Conservation (phyloP, 2,113 vertebrate genomes). For the Strigops habroptila region DNA sequence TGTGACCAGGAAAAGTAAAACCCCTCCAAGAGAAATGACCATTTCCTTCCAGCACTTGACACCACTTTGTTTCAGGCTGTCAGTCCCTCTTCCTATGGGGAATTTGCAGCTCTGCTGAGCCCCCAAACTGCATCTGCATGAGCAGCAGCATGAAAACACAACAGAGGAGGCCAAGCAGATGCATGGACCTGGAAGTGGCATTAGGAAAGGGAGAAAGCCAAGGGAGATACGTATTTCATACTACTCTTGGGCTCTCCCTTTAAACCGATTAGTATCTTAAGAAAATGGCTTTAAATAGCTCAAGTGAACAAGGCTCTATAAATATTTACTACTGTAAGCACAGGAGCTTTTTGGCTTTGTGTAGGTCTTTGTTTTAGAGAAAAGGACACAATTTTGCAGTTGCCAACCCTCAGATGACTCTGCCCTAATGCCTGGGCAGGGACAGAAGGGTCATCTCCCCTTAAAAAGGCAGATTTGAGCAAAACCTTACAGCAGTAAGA, state of each 20-base stretch:
- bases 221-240: background rate
- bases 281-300: background rate
- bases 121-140: rapidly evolving
- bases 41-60: background rate
- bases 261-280: background rate
- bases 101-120: rapidly evolving
- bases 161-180: background rate
- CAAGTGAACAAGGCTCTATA: background rate
- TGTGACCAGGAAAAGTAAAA: background rate
- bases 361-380: background rate
- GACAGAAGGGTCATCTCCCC: background rate
- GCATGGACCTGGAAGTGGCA: background rate
- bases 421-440: background rate
- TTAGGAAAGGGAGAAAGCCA: background rate
- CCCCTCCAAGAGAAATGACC: background rate
- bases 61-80: background rate
- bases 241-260: background rate
- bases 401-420: background rate
- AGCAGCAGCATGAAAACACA: background rate
- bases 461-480: background rate
- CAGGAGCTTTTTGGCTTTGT: background rate
- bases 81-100: background rate
- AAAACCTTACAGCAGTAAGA: background rate
- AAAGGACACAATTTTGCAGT: background rate
- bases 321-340: background rate